Evolutionary conservation across 1,140 invertebrate genomes (phyloP), one percentile per base, ranked within the genome.

Genomic region (Drosophila orosa): DNA sequence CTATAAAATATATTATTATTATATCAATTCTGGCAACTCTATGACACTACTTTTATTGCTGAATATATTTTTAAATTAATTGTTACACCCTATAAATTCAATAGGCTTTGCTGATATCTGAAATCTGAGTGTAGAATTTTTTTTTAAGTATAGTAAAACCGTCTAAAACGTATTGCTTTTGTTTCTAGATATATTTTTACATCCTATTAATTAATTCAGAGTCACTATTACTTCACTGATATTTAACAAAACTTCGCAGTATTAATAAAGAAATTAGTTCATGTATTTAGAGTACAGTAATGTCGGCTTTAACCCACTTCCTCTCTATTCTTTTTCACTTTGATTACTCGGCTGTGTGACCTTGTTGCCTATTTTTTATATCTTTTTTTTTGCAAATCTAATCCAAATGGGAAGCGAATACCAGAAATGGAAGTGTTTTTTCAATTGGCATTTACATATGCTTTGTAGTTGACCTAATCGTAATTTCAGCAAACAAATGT

Each of bases 361-460:
- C 67, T 71, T 71, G 65, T 50, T 68, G 62, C 39, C 47, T 44
- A 42, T 52, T 55, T 69, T 67, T 39, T 31, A 10, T 59, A 12
- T 7, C 1, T 42, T 57, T 62, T 55, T 66, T 48, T 71, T 71
- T 47, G 65, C 67, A 71, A 58, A 71, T 71, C 65, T 71, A 71
- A 71, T 71, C 65, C 67, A 33, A 71, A 71, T 71, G 65, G 66
- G 66, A 71, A 71, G 33, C 40, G 42, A 39, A 66, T 22, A 31
- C 40, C 65, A 71, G 67, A 71, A 58, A 71, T 71, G 67, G 67
- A 29, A 71, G 42, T 65, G 63, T 31, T 27, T 37, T 44, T 68
- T 71, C 40, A 69, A 37, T 57, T 69, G 67, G 31, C 12, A 37
- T 57, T 71, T 57, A 69, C 48, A 57, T 71, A 47, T 35, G 61